phyloP scores from a whole-genome alignment of 2,888 invertebrate species.

The Ectobius pallidus region DNA sequence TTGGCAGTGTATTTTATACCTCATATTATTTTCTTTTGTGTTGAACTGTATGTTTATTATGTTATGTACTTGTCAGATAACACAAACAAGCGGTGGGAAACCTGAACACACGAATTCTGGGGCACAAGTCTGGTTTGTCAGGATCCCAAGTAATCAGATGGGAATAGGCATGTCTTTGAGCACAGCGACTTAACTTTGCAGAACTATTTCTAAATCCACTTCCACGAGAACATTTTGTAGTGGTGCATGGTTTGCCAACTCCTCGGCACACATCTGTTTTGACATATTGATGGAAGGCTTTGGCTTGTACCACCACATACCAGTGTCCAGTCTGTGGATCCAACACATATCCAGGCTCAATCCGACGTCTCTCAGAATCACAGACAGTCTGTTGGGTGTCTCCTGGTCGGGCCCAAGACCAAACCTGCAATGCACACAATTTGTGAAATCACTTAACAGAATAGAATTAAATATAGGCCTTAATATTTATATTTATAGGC shows the following conservation, averaged over 20 bases:
- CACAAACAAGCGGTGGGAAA: constrained; percentile 50
- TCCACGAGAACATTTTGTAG: constrained; percentile 33
- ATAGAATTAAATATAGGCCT: not conserved
- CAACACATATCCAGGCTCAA: constrained; percentile 48
- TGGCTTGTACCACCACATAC: constrained; percentile 49
- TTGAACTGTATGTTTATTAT: not conserved
- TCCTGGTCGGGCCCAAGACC: constrained; percentile 41
- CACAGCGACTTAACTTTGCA: constrained; percentile 44
- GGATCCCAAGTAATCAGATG: constrained; percentile 49
- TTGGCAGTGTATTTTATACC: too few relatives aligned
- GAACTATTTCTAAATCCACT: constrained; percentile 28
- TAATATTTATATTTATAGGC: not conserved
- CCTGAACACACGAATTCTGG: constrained; percentile 47
- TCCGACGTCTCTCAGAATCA: constrained; percentile 45
- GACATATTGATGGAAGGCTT: constrained; percentile 46
- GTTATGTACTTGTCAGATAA: constrained; percentile 43
- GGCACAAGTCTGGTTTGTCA: constrained; percentile 48
- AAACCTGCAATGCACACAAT: constrained; percentile 30
- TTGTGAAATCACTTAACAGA: too few relatives aligned
- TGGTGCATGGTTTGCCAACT: constrained; percentile 40
- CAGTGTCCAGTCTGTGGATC: constrained; percentile 48
- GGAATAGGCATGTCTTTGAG: constrained; percentile 48
- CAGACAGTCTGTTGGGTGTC: constrained; percentile 41
- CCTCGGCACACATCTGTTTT: constrained; percentile 47
- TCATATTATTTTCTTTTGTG: too few relatives aligned